phyloP scores from a whole-genome alignment of 2,888 invertebrate genomes.

The Cephalotes varians region DNA sequence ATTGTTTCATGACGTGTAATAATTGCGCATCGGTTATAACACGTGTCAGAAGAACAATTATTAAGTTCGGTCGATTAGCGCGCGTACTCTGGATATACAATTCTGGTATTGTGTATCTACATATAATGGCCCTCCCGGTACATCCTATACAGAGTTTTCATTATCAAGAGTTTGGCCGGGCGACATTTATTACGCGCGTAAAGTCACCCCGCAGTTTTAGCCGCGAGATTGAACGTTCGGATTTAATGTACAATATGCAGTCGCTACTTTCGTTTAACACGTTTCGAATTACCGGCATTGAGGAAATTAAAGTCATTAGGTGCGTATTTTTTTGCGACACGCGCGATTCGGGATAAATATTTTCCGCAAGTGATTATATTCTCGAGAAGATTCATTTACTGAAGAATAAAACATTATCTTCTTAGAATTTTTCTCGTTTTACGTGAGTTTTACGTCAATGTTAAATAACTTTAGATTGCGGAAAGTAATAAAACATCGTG shows the following conservation, averaged over 20 bases:
- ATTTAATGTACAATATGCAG: conserved; percentile 16
- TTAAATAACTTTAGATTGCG: neutral
- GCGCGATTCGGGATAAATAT: neutral
- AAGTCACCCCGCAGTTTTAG: conserved; percentile 35
- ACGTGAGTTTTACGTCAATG: neutral
- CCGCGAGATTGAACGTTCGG: conserved; percentile 38
- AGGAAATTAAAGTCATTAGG: neutral
- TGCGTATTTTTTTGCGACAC: neutral
- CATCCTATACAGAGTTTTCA: conserved; percentile 8
- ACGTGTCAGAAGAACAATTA: conserved; percentile 28
- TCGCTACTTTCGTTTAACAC: conserved; percentile 22
- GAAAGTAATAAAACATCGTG: neutral
- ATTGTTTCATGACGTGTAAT: conserved; percentile 13
- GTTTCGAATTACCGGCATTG: conserved; percentile 10
- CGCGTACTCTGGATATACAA: conserved; percentile 4
- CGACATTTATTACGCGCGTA: conserved; percentile 50
- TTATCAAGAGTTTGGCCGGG: conserved; percentile 12
- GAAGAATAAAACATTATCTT: neutral
- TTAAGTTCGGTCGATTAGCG: conserved; percentile 29
- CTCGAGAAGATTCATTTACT: neutral
- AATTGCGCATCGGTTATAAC: conserved; percentile 3
- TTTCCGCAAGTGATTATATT: conserved; percentile 16
- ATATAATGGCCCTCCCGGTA: conserved; percentile 16
- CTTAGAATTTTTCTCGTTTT: neutral
- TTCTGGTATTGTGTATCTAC: conserved; percentile 9